Base-by-base conservation (phyloP, 2,888 invertebrate genomes). In the Conistra vaccinii region DNA sequence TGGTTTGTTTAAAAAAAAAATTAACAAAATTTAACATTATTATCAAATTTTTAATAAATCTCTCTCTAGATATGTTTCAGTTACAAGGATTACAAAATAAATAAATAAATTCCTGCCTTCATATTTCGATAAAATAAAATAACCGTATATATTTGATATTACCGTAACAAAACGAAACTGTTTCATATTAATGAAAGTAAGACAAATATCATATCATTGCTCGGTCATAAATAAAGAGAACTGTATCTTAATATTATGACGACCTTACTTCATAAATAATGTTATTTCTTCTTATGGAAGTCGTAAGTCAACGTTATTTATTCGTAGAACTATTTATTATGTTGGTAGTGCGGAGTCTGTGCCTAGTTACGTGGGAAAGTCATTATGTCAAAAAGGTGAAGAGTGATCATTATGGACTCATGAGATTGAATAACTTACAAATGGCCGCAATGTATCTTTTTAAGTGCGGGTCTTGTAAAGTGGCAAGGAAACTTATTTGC, bases 181-280 rank as follows among this genome's bases (percentile, higher is more conserved):
- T 62, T 78, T 67, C 76, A 87, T 87, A 83, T 86, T 85, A 78
- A 86, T 87, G 75, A 76, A 85, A 78, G 71, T 60, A 75, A 80
- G 66, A 73, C 76, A 87, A 85, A 86, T 77, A 87, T 80, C 65
- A 75, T 73, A 69, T 80, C 80, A 55, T 78, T 76, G 48, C 73
- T 62, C 48, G 53, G 66, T 74, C 81, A 83, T 87, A 85, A 87
- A 86, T 83, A 85, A 85, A 75, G 73, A 60, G 55, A 73, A 77
- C 58, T 71, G 32, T 87, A 76, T 76, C 72, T 72, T 69, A 72
- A 78, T 78, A 83, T 65, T 78, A 80, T 76, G 61, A 76, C 55
- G 71, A 73, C 57, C 69, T 42, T n/a, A 70, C 73, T 78, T 73
- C 77, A 79, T 77, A 75, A 85, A 77, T 87, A 75, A 80, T 76